Base-by-base conservation (phyloP, 2,888 invertebrate genomes). In the Minunthozetes semirufus region DNA sequence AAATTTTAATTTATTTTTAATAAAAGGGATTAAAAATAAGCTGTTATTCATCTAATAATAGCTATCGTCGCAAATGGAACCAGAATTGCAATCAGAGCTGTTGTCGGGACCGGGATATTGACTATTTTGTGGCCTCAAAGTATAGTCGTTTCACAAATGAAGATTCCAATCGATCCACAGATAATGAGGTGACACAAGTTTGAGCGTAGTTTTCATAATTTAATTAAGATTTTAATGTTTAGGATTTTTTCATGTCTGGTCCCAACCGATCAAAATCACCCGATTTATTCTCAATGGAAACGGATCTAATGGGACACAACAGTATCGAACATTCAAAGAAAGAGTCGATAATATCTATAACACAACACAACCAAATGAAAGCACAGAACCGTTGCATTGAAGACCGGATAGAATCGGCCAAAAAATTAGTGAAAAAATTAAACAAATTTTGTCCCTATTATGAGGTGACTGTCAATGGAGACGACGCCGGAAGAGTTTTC, bases 331-430 rank as follows among this genome's bases (percentile, higher is more conserved):
- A 53, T 3, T 19, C 53, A 5, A n/a, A 25, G 29, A 59, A 27
- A 1, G 59, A 25, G 27, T 59, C 59, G 29, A 59, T 27, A 1
- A 59, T 59, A 59, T 59, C 59, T 5, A 59, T 59, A 13, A 59
- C 38, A 33, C 66, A 66, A n/a, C 33, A 66, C 38, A 33, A 38
- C 19, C 33, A 33, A 19, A 27, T 38, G 66, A 66, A 66, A 38
- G 33, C 29, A 11, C 66, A 66, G 38, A 66, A 66, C 33, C 74
- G 74, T 8, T 74, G 74, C 25, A 70, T 74, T 42, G 70, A 74
- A 74, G 74, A 74, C 33, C 68, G 74, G 11, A 74, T 74, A 25
- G 74, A 74, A 71, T 71, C 71, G 13, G 74, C 74, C 13, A 68
- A 61, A 48, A 74, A 74, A 42, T 61, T 74, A 22, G 74, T 74